These are phyloP conservation scores for Hoplodrina ambigua DNA, from an alignment of 2,888 invertebrate genomes.

Conservation along the genomic window DNA sequence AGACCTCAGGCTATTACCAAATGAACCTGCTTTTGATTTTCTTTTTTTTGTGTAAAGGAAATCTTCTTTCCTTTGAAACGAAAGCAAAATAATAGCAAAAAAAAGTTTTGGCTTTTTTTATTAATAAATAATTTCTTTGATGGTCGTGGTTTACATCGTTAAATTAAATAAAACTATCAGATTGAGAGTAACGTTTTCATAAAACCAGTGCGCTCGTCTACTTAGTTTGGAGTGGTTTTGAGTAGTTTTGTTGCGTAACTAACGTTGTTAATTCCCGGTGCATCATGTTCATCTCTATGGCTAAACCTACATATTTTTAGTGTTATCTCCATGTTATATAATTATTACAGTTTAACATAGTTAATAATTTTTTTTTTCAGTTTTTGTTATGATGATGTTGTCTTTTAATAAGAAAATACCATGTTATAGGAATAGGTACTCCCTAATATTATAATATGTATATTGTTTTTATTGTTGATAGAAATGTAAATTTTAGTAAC, in stretches of 20 bases:
- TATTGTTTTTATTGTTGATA: no score
- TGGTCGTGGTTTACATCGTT: neutral
- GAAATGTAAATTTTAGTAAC: no score
- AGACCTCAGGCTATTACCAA: neutral
- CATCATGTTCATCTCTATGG: neutral
- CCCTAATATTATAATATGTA: no score
- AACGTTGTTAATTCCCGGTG: conserved; percentile 7
- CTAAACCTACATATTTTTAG: no score
- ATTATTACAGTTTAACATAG: no score
- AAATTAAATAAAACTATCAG: neutral
- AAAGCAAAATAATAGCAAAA: no score
- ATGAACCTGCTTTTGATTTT: neutral
- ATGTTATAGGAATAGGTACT: no score
- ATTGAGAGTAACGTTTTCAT: neutral
- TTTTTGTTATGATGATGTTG: no score
- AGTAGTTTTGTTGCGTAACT: conserved; percentile 12
- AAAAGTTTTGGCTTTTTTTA: no score
- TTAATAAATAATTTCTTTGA: neutral
- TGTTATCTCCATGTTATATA: no score
- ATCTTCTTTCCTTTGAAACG: neutral
- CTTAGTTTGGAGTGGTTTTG: conserved; percentile 15
- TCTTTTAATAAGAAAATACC: no score
- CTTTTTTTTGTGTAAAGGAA: neutral
- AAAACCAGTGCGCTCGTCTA: neutral
- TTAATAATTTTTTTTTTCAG: no score